Percentiles rank a stretch among this genome's conserved stretches.
Conservation (phyloP, 2,797 vertebrate genomes). For the Eulemur coronatus region DNA sequence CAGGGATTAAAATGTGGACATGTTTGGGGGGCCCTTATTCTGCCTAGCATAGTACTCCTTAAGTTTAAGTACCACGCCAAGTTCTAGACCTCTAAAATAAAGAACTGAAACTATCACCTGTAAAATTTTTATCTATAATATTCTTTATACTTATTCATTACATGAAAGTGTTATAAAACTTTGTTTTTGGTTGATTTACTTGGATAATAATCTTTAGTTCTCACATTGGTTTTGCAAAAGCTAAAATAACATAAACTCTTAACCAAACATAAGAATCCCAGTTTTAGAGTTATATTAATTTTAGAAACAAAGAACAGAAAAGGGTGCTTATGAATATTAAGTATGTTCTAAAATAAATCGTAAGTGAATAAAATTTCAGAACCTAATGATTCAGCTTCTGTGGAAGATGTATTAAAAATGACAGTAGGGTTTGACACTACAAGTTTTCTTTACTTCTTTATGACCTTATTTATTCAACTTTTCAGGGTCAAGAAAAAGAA, state of each 20-base stretch:
- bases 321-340: slow-evolving; percentile 60
- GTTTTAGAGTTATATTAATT: slow-evolving; percentile 60
- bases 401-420: slow-evolving; percentile 41
- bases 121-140: not conserved
- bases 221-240: slow-evolving; percentile 38
- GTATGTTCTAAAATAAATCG: slow-evolving; percentile 53
- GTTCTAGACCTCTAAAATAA: not conserved
- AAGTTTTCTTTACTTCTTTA: slow-evolving; percentile 19
- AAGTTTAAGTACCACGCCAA: not conserved
- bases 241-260: slow-evolving; percentile 59
- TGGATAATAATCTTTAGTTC: slow-evolving; percentile 56
- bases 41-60: not conserved
- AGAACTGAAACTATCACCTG: not conserved
- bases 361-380: slow-evolving; percentile 58
- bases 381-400: slow-evolving; percentile 53
- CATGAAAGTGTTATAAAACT: slow-evolving; percentile 1
- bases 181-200: slow-evolving; percentile 61
- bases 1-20: not conserved
- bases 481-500: slow-evolving; percentile 38
- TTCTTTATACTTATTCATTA: slow-evolving; percentile 23
- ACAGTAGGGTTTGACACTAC: not conserved
- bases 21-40: not conserved
- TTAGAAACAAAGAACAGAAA: slow-evolving; percentile 55
- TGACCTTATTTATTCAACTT: slow-evolving; percentile 66
- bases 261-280: not conserved